Percentiles rank a stretch among this genome's conserved stretches.
Evolutionary conservation across 1,140 invertebrate genomes (phyloP).

Genomic region (Heliconius nattereri): DNA sequence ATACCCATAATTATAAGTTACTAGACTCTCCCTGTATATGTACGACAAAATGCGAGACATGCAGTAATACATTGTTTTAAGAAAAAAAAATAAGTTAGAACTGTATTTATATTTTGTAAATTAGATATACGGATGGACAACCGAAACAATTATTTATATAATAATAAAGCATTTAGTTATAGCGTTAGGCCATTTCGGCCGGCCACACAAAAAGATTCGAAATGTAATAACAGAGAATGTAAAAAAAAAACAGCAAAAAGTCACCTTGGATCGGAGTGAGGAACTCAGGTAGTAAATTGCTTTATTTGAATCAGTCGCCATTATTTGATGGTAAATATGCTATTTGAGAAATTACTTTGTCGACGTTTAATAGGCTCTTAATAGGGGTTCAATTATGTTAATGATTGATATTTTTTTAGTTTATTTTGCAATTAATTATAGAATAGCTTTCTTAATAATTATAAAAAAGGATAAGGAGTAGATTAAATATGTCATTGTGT

Average conservation of each 20-base stretch:
- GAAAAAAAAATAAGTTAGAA: not conserved
- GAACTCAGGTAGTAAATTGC: constrained; percentile 77
- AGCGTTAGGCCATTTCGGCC: constrained; percentile 9
- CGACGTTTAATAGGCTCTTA: constrained; percentile 18
- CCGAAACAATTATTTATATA: not conserved
- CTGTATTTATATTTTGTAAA: not conserved
- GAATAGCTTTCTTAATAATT: no score
- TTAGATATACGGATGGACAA: not conserved
- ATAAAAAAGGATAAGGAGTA: no score
- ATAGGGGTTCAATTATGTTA: constrained; percentile 13
- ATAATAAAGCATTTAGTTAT: constrained; percentile 14
- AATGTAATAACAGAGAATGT: constrained; percentile 60
- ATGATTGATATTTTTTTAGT: not conserved
- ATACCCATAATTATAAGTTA: no score
- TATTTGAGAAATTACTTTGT: constrained; percentile 59
- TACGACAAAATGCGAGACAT: no score
- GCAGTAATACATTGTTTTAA: not conserved
- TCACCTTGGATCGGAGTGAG: constrained; percentile 71
- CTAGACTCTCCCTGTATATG: no score
- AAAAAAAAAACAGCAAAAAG: constrained; percentile 72
- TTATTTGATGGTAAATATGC: constrained; percentile 53
- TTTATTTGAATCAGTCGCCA: constrained; percentile 64
- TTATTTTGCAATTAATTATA: no score
- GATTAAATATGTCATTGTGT: no score
- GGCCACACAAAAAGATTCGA: constrained; percentile 68